phyloP scores from a whole-genome alignment of 2,888 invertebrate genomes.

The Calliopum simillimum region DNA sequence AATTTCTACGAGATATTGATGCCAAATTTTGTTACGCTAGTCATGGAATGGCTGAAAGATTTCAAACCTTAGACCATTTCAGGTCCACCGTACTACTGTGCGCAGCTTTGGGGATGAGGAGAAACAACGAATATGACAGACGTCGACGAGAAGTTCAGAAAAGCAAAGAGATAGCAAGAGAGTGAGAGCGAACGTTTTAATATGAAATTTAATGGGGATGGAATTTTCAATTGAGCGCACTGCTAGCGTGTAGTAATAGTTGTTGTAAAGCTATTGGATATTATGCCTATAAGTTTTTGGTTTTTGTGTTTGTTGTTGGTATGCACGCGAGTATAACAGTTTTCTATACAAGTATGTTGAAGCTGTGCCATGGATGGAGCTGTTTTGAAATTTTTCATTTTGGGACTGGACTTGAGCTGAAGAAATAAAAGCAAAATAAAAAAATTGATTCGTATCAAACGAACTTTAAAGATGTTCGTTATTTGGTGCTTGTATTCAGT shows the following conservation, averaged over 20 bases:
- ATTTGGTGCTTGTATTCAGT: slow-evolving; percentile 55
- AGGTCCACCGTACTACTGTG: too few relatives aligned
- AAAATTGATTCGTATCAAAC: slow-evolving; percentile 36
- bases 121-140: neutral
- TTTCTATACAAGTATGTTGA: neutral
- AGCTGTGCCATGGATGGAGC: slow-evolving; percentile 2
- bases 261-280: neutral
- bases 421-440: slow-evolving; percentile 1
- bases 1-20: too few relatives aligned
- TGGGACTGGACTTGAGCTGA: slow-evolving; percentile 14
- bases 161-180: neutral
- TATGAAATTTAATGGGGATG: neutral
- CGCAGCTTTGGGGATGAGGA: too few relatives aligned
- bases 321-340: slow-evolving; percentile 16
- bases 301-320: neutral
- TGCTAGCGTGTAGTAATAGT: neutral
- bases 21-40: too few relatives aligned
- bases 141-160: neutral
- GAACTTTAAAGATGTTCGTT: slow-evolving; percentile 60
- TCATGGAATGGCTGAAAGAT: too few relatives aligned
- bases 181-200: neutral
- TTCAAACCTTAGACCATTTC: too few relatives aligned
- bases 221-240: neutral
- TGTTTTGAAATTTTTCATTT: neutral
- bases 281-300: neutral